Evolutionary conservation across 2,888 invertebrate species (phyloP), one percentile per base, ranked within the genome.

Genomic region (Patella pellucida): DNA sequence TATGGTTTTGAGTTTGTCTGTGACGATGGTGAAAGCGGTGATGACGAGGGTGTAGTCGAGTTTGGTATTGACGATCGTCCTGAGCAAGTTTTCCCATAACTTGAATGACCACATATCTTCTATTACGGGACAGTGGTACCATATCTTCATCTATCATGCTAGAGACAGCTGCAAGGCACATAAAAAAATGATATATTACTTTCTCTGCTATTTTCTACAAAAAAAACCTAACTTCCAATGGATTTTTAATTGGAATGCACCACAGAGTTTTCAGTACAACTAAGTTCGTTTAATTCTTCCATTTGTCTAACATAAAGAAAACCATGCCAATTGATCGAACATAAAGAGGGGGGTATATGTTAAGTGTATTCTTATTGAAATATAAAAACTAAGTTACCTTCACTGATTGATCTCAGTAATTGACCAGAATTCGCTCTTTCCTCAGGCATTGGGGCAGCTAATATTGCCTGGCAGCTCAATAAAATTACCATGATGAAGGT

Each of bases 31-130:
- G 19, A 11, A 19, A 12, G 19, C 62, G 19, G 19, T 19, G 19
- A 62, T 23, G 19, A 12, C 62, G 19, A 11, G 62, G 62, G 23
- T 62, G 62, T 41, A 41, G 41, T 12, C 62, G 62, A 62, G 62
- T 23, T 62, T 3, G 19, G 19, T 62, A 23, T 14, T 23, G 19
- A 14, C 23, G 62, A 23, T 62, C 62, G 23, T 62, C 14, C 14
- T 23, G 62, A 23, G 19, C 19, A 62, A 62, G 19, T 62, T 62
- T 62, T 23, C 62, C 62, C 62, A 62, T 62, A 62, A 62, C 62
- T 62, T 62, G 62, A 15, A 62, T 62, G 23, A 62, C 62, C 19
- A 62, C 62, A 14, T 62, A 62, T 3, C 62, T 19, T 62, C 62
- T 62, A 3, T 62, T 19, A 0, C 62, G 62, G 19, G 62, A 23